Evolutionary conservation across 23 tunicate species (phyloP).

Genomic region (Ciona savignyi): DNA sequence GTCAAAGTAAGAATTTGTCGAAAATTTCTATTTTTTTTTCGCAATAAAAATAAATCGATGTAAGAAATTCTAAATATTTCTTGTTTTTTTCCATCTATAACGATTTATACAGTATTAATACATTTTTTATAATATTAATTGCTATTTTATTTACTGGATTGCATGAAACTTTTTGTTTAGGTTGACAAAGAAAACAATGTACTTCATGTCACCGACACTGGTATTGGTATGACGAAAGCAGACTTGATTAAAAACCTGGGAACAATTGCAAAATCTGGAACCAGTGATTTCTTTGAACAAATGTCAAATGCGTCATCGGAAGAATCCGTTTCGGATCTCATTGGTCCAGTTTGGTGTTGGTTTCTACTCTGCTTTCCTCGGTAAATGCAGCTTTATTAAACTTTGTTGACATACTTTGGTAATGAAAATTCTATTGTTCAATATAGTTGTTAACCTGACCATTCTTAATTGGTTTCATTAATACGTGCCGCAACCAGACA

Average conservation of each 20-base stretch:
- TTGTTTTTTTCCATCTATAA: neutral
- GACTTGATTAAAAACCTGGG: slow-evolving; percentile 91
- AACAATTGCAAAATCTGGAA: slow-evolving; percentile 98
- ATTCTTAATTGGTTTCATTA: neutral
- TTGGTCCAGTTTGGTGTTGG: slow-evolving; percentile 99
- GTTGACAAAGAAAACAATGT: slow-evolving; percentile 94
- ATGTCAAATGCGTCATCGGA: slow-evolving; percentile 79
- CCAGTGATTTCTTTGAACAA: slow-evolving; percentile 95
- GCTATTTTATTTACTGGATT: no score
- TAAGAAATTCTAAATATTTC: no score
- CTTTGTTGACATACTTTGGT: no score
- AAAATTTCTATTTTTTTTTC: neutral
- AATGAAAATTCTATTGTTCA: neutral
- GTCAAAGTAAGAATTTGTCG: slow-evolving; percentile 66
- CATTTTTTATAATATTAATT: no score
- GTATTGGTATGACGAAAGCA: slow-evolving; percentile 98
- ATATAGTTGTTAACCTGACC: neutral
- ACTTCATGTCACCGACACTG: slow-evolving; percentile 99
- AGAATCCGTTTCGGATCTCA: slow-evolving; percentile 91
- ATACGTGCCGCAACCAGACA: no score
- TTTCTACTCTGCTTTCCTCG: slow-evolving; percentile 93
- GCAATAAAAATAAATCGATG: no score
- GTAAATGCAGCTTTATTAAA: slow-evolving; percentile 3
- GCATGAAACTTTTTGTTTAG: slow-evolving; percentile 33
- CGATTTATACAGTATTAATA: neutral